phyloP scores from a whole-genome alignment of 2,113 vertebrate species.

The Brienomyrus longianalis region DNA sequence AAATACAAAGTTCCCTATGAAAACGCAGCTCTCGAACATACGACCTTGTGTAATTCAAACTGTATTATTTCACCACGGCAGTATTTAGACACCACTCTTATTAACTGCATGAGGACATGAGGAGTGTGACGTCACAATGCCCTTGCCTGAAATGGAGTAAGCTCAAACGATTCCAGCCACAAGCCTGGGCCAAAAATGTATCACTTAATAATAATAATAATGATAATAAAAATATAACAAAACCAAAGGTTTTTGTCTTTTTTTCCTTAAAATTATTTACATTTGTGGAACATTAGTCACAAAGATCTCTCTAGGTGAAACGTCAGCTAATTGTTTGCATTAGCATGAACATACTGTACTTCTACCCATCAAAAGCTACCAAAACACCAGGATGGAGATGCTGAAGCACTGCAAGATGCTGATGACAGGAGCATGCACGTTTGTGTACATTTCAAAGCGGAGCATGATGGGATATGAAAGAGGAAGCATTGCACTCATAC shows the following conservation, averaged over 20 bases:
- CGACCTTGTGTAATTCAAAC: background rate
- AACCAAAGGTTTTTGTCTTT: background rate
- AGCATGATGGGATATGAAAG: background rate
- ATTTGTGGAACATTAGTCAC: background rate
- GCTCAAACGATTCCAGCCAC: background rate
- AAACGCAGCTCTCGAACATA: background rate
- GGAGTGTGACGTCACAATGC: background rate
- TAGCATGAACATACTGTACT: background rate
- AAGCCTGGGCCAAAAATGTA: background rate
- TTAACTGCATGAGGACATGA: background rate
- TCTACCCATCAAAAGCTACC: background rate
- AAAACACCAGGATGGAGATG: background rate
- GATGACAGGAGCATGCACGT: background rate
- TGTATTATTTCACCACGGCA: background rate
- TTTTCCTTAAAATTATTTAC: background rate
- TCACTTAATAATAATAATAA: background rate
- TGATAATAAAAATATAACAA: background rate
- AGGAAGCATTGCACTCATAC: background rate
- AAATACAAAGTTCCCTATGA: background rate
- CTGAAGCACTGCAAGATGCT: background rate
- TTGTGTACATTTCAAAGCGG: background rate
- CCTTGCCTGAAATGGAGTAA: background rate
- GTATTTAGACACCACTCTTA: background rate
- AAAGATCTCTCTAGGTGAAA: background rate
- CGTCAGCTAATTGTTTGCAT: background rate